Evolutionary conservation across 2,888 invertebrate genomes (phyloP).

Genomic region (Matsumyia berberina): DNA sequence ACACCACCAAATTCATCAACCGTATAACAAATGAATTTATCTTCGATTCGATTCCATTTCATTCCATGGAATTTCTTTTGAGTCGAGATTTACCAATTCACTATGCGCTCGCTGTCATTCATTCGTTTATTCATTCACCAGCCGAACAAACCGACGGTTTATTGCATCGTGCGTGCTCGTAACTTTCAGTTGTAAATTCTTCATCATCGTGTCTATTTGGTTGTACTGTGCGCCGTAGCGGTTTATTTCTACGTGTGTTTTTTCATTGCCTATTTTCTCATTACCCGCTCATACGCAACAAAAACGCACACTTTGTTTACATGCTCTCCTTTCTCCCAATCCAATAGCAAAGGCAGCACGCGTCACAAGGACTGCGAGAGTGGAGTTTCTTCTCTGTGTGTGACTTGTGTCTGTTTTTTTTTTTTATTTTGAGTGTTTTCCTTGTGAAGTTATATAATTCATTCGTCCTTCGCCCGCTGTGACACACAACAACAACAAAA

Average conservation of each 20-base stretch:
- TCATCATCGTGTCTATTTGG: conserved; percentile 47
- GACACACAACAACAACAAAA: conserved; percentile 22
- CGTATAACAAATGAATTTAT: no score
- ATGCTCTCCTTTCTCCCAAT: conserved; percentile 25
- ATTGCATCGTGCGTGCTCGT: conserved; percentile 46
- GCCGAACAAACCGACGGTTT: conserved; percentile 31
- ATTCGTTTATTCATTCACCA: conserved; percentile 18
- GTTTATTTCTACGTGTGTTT: conserved; percentile 19
- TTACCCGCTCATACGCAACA: conserved; percentile 56
- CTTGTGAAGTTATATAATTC: conserved; percentile 70
- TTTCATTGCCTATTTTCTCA: conserved; percentile 39
- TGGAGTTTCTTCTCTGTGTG: neutral
- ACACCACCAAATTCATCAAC: neutral
- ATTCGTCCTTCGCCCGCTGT: conserved; percentile 62
- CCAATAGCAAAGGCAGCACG: conserved; percentile 39
- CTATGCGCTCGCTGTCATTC: conserved; percentile 12
- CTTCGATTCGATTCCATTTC: conserved; percentile 1
- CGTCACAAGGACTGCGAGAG: conserved; percentile 48
- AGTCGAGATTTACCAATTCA: neutral
- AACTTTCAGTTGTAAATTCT: conserved; percentile 69
- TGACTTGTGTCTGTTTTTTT: conserved; percentile 2
- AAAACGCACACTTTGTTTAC: conserved; percentile 67
- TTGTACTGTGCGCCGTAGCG: neutral
- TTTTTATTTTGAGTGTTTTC: conserved; percentile 29
- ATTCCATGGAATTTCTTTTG: neutral